Percentiles rank a stretch among this genome's conserved stretches.
Evolutionary conservation across 2,113 vertebrate species (phyloP).

Genomic region (Melanotaenia duboulayi): DNA sequence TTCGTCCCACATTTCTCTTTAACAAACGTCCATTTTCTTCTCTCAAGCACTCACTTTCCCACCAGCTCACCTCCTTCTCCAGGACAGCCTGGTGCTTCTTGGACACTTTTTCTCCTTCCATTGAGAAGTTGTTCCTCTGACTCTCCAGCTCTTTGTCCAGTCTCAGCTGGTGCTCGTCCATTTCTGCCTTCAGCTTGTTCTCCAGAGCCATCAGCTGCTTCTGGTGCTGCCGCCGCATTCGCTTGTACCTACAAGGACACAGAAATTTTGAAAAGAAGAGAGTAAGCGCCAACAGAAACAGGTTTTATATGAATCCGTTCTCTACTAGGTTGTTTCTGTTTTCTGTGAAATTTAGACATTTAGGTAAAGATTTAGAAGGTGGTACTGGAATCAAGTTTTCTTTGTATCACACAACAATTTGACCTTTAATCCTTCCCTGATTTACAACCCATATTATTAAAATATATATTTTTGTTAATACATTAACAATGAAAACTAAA

Average conservation of each 20-base stretch:
- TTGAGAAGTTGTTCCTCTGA: conserved; percentile 88
- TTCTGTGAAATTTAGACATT: neutral
- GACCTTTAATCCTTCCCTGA: no score
- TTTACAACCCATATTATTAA: no score
- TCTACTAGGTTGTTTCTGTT: neutral
- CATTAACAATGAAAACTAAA: neutral
- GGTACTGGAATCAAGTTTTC: no score
- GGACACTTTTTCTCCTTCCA: conserved; percentile 88
- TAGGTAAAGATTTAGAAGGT: no score
- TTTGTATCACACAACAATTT: no score
- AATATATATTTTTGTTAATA: no score
- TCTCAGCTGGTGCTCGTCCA: conserved; percentile 90
- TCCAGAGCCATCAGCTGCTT: conserved; percentile 92
- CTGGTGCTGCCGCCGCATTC: conserved; percentile 93
- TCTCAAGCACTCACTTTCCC: neutral
- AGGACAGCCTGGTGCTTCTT: conserved; percentile 89
- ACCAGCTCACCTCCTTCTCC: conserved; percentile 87
- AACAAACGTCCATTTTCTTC: neutral
- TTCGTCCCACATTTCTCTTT: neutral
- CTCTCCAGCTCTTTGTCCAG: conserved; percentile 92
- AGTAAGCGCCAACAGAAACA: neutral
- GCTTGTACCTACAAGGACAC: conserved; percentile 83
- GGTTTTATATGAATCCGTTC: neutral
- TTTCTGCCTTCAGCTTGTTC: conserved; percentile 88
- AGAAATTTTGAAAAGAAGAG: neutral